Conservation (phyloP, 2,888 invertebrate species). For the Thalpophila matura region DNA sequence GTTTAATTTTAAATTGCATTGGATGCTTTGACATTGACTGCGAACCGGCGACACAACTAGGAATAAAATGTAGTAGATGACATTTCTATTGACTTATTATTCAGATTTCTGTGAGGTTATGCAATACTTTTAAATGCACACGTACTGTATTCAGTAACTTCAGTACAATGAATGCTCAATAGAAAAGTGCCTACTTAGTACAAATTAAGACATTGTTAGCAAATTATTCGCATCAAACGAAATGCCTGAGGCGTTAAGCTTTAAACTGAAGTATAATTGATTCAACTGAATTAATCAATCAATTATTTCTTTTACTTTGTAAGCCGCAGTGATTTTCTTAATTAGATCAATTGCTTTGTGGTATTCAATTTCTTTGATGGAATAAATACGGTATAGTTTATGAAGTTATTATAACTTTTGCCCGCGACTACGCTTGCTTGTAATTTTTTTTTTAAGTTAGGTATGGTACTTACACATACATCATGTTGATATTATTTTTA, state of each 20-base stretch:
- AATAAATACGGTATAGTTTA: not conserved
- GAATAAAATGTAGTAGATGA: no score
- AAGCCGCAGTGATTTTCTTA: not conserved
- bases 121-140: not conserved
- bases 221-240: slow-evolving; percentile 17
- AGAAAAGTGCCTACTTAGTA: not conserved
- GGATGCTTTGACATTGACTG: no score
- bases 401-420: not conserved
- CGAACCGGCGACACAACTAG: no score
- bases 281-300: not conserved
- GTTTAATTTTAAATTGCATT: no score
- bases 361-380: slow-evolving; percentile 22
- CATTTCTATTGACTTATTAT: no score
- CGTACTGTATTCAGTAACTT: no score
- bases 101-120: no score
- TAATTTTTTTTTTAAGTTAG: not conserved
- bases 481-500: no score
- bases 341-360: slow-evolving; percentile 1
- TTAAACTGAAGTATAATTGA: slow-evolving; percentile 21
- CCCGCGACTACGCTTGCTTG: not conserved
- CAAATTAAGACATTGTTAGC: slow-evolving; percentile 7
- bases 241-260: slow-evolving; percentile 26
- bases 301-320: slow-evolving; percentile 1
- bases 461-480: no score
- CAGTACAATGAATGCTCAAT: not conserved